Base-by-base conservation (phyloP, 92 coral and sea anemone genomes). In the Muricea muricata region DNA sequence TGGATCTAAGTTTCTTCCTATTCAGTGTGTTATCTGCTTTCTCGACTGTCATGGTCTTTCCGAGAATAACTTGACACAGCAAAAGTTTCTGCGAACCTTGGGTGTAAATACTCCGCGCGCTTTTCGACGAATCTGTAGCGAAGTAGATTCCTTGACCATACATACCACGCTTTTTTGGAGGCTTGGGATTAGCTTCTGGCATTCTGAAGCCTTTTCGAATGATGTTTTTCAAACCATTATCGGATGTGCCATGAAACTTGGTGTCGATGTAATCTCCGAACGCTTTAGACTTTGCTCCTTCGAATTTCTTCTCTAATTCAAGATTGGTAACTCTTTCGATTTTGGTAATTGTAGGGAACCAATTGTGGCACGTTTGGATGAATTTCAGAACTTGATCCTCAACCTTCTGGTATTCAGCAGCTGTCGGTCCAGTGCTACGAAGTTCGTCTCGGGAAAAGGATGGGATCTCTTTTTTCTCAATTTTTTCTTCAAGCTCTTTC, bases 61-160 rank as follows among this genome's bases (percentile, higher is more conserved):
- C 85, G 25, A 81, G 85, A 29, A 81, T 20, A 20, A 81, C 85
- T 46, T 81, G 85, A 65, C 85, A 81, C 21, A 81, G 60, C 78
- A 81, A 71, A 30, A 81, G 85, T 52, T 81, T 81, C 31, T 52
- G 30, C 25, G 85, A 81, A 26, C 85, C 85, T 35, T 81, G 65
- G 79, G 85, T 81, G 63, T 81, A 81, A 46, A 81, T 81, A 11
- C 20, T 32, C 63, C 63, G 85, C 23, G 85, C 85, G 78, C 85
- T 81, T 41, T 81, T 81, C 4, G 85, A 81, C 1, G 85, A 81
- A 32, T 81, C 85, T 25, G 85, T 81, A 14, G 85, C 85, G 18
- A 81, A 81, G 63, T 81, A 81, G 23, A 81, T 81, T 17, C 85
- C 85, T 71, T 81, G 85, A 15, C 85, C 85, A 40, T 81, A 81